Evolutionary conservation across 2,797 vertebrate genomes (phyloP).

Genomic region (Catamblyrhynchus diadema): DNA sequence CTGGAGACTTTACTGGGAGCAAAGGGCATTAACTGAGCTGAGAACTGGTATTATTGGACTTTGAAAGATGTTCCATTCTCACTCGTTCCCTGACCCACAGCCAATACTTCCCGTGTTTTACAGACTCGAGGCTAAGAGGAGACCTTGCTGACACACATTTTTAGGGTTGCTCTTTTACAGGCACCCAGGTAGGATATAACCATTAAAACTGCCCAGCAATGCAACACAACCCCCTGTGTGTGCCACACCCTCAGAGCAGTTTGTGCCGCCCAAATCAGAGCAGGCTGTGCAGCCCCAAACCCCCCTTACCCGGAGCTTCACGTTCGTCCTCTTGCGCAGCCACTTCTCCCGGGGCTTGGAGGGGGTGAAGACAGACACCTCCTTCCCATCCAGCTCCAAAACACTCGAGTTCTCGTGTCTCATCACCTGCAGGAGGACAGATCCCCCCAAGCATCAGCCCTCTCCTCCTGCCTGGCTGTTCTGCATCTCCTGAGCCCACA

Average conservation of each 20-base stretch:
- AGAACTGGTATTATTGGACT: background rate
- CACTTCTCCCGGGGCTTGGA: conserved; percentile 98
- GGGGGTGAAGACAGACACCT: conserved; percentile 95
- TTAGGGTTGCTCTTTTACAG: background rate
- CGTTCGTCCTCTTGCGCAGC: conserved; percentile 94
- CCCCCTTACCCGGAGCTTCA: conserved; percentile 90
- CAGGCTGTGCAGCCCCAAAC: background rate
- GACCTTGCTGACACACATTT: background rate
- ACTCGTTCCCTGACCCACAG: background rate
- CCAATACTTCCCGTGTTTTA: background rate
- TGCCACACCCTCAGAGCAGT: background rate
- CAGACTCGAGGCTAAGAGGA: background rate
- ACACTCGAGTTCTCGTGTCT: conserved; percentile 93
- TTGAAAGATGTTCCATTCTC: background rate
- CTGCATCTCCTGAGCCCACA: background rate
- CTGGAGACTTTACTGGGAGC: background rate
- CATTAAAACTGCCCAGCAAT: background rate
- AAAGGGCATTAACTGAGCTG: background rate
- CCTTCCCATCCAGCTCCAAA: conserved; percentile 94
- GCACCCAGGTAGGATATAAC: background rate
- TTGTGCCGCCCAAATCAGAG: background rate
- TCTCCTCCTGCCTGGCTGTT: background rate
- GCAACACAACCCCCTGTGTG: background rate
- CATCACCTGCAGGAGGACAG: conserved; percentile 84
- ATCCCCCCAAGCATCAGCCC: background rate